phyloP scores from a whole-genome alignment of 2,113 vertebrate species.

The Raja brachyura region DNA sequence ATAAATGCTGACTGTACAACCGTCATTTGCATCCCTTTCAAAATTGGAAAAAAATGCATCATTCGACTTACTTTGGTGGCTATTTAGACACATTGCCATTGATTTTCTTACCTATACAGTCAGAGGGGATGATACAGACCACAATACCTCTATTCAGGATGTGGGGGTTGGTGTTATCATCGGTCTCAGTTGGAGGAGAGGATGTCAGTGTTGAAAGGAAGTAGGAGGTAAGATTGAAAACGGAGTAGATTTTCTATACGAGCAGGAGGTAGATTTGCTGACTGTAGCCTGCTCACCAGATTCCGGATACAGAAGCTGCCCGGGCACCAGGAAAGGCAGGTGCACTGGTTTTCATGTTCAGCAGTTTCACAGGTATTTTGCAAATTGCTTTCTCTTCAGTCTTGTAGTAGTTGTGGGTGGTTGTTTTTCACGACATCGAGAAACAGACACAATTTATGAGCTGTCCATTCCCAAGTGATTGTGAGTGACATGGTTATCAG shows the following conservation, averaged over 20 bases:
- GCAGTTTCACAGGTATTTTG: background rate
- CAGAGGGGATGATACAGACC: background rate
- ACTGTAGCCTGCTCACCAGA: background rate
- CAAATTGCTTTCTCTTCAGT: background rate
- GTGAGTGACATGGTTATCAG: background rate
- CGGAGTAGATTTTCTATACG: background rate
- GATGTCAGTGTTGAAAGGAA: background rate
- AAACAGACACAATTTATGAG: background rate
- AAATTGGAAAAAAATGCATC: too few relatives aligned
- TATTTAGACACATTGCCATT: background rate
- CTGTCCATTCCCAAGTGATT: background rate
- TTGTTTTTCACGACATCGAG: background rate
- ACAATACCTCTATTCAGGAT: slow-evolving; percentile 5
- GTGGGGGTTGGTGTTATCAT: background rate
- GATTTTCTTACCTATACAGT: background rate
- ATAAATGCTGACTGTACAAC: too few relatives aligned
- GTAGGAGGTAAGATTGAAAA: background rate
- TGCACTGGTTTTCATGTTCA: background rate
- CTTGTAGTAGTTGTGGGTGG: background rate
- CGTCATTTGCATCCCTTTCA: too few relatives aligned
- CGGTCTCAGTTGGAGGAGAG: background rate
- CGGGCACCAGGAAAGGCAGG: background rate
- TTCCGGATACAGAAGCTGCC: background rate
- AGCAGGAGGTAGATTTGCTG: background rate
- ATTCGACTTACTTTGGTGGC: background rate